Conservation (phyloP, 2,888 invertebrate species). For the Hirtodrosophila confusa region DNA sequence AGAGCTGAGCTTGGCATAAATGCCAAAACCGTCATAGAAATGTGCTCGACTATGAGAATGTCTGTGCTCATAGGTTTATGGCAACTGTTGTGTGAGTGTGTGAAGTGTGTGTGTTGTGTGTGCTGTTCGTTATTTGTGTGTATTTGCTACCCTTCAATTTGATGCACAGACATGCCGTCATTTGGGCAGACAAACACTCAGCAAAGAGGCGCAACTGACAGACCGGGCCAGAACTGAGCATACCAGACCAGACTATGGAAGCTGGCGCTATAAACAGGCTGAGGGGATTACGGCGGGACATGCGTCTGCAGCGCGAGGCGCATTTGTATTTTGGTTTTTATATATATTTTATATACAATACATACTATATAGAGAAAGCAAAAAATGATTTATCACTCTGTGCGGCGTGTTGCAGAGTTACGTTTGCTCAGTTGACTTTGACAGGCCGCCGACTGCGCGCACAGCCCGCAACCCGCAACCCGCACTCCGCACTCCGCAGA, state of each 20-base stretch:
- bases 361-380: constrained; percentile 19
- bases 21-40: constrained; percentile 62
- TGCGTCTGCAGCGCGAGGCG: constrained; percentile 51
- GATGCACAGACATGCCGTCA: constrained; percentile 66
- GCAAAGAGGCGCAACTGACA: constrained; percentile 48
- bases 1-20: constrained; percentile 61
- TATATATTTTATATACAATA: constrained; percentile 24
- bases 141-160: constrained; percentile 71
- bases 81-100: background rate
- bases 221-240: constrained; percentile 19
- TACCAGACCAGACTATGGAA: constrained; percentile 18
- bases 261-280: constrained; percentile 20
- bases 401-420: constrained; percentile 43
- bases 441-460: constrained; percentile 59
- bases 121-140: constrained; percentile 18
- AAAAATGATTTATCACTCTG: constrained; percentile 75
- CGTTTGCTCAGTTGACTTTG: constrained; percentile 72
- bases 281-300: constrained; percentile 3
- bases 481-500: background rate
- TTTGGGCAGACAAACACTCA: constrained; percentile 63
- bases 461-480: too few relatives aligned
- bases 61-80: constrained; percentile 1
- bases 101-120: constrained; percentile 5
- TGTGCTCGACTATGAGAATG: constrained; percentile 32
- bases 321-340: constrained; percentile 63